Percentiles rank a stretch among this genome's conserved stretches.
Evolutionary conservation across 2,888 invertebrate species (phyloP).

Genomic region (Hofmannophila pseudospretella): DNA sequence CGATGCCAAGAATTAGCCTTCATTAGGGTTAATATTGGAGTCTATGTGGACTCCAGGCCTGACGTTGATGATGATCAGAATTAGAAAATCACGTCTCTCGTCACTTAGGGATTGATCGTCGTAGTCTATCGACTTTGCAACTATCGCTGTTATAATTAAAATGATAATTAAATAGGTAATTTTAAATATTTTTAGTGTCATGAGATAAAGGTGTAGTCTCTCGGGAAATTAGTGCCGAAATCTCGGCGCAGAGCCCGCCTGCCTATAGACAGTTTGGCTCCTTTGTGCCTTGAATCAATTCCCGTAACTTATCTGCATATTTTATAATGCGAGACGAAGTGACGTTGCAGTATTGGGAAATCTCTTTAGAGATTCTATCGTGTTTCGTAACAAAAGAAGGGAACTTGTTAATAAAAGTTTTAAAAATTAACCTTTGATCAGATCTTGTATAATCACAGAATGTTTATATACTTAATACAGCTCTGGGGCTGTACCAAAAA

Average conservation of each 20-base stretch:
- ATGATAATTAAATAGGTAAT: slow-evolving; percentile 25
- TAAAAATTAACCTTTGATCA: slow-evolving; percentile 9
- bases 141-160: no score
- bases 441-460: no score
- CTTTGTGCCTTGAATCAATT: slow-evolving; percentile 75
- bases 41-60: no score
- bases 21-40: no score
- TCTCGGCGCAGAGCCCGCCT: slow-evolving; percentile 48
- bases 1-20: no score
- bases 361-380: slow-evolving; percentile 43
- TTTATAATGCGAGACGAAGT: slow-evolving; percentile 69
- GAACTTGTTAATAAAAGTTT: slow-evolving; percentile 26
- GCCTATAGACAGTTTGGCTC: slow-evolving; percentile 64
- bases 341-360: slow-evolving; percentile 49
- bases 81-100: no score
- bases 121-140: no score
- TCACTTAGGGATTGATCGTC: no score
- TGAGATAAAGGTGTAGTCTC: slow-evolving; percentile 64
- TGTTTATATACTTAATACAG: no score
- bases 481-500: no score
- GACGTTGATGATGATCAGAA: no score
- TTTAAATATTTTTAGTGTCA: slow-evolving; percentile 63
- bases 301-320: slow-evolving; percentile 76
- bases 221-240: slow-evolving; percentile 74
- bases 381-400: slow-evolving; percentile 26